Base-by-base conservation (phyloP, 2,797 vertebrate species). In the Melanogrammus aeglefinus region DNA sequence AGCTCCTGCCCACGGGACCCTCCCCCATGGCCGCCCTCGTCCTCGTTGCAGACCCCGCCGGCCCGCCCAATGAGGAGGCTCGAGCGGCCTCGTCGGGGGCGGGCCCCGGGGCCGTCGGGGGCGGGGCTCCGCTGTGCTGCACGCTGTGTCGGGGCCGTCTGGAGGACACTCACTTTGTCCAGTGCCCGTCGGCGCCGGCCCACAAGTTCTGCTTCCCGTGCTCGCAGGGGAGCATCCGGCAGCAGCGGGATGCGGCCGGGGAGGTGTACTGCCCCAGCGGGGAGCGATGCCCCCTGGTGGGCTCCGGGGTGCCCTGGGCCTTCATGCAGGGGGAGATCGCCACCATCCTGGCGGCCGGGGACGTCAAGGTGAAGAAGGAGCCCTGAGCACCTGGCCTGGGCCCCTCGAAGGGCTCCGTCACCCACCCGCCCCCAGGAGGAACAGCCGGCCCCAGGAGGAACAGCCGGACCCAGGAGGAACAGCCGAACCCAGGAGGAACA, bases 131-230 rank as follows among this genome's bases (percentile, higher is more conserved):
- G 2, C 93, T 98, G 81, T 97, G 97, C 92, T 99, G 97, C 93
- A 98, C 97, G 13, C 94, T 98, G 80, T 99, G 97, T 92, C 97
- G 95, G 21, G 97, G 98, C 93, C 95, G 97, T 39, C 94, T 99
- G 80, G 97, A 99, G 89, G 97, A 99, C 95, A 99, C 97, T 35
- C 97, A 99, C 91, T 99, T 99, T 73, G 97, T 99, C 88, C 97
- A 98, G 96, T 98, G 97, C 88, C 97, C 97, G 9, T 98, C 97
- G 0, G 96, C 96, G 86, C 94, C 96, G 9, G 96, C 96, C 1
- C 97, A 99, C 94, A 99, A 99, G 92, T 98, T 99, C 94, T 99
- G 97, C 90, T 99, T 99, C 92, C 97, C 97, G 72, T 99, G 97
- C 91, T 98, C 97, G 82, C 92, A 97, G 86, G 97, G 97, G 88